Base-by-base conservation (phyloP, 2,797 vertebrate species). In the Darevskia nairensis region DNA sequence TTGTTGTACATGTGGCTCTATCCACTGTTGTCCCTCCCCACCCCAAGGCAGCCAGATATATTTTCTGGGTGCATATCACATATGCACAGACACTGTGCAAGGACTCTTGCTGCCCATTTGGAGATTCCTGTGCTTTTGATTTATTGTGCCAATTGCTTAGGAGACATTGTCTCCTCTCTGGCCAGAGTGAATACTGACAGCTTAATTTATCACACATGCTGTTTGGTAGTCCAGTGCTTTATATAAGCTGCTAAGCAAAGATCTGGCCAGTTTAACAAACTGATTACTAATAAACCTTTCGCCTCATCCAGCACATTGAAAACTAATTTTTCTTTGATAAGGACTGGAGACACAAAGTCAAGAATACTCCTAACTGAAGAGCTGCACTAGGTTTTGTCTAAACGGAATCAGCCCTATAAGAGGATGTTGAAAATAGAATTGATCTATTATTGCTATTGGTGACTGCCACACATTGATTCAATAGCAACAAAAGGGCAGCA, bases 211-310 rank as follows among this genome's bases (percentile, higher is more conserved):
- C 94, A 95, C 59, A 69, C 0, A 0, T 76, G 80, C 90, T 41
- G 92, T 93, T 93, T 93, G 93, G 88, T 59, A 68, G 85, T 83
- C 81, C 89, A 44, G 83, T 1, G 75, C 92, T 94, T 93, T 93
- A 93, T 94, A 93, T 82, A 94, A 95, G 92, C 93, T 82, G 92
- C 93, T 95, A 91, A 95, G 91, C 90, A 6, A 90, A 94, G 91
- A 90, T 86, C 11, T 50, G 46, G 46, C 46, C 46, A 50, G 46
- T 50, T 50, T 50, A 50, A 50, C 46, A 50, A 92, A 88, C 92
- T 84, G 92, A 85, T 6, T 92, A 82, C 90, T 75, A 92, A 91
- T 84, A 66, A 1, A 46, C 78, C 9, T 25, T 35, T n/a, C 77
- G 3, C 44, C 32, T 27, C 77, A 29, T 27, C 46, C 2, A 66